Evolutionary conservation across 2,888 invertebrate genomes (phyloP).

Genomic region (Melinopterus prodromus): DNA sequence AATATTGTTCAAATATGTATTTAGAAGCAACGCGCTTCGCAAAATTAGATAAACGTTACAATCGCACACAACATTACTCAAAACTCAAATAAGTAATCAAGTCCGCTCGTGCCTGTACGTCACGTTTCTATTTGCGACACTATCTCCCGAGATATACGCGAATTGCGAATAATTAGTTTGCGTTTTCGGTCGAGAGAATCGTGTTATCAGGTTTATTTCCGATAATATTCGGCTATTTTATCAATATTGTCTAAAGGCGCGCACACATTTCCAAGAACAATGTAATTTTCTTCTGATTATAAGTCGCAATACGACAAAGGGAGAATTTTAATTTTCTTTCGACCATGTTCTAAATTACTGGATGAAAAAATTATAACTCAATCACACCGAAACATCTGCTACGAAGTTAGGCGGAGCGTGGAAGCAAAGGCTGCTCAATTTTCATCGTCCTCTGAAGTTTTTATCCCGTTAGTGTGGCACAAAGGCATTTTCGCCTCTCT

Average conservation of each 20-base stretch:
- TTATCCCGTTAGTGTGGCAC: background rate
- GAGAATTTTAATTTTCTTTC: background rate
- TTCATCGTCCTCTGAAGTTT: background rate
- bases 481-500: background rate
- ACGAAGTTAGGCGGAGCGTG: too few species aligned
- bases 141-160: background rate
- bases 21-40: background rate
- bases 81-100: background rate
- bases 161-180: background rate
- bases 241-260: too few species aligned
- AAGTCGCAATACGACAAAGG: background rate
- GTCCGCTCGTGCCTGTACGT: background rate
- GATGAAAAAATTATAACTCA: constrained; percentile 4
- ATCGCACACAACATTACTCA: background rate
- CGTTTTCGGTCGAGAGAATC: background rate
- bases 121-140: background rate
- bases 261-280: too few species aligned
- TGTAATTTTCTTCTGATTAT: too few species aligned
- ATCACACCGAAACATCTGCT: background rate
- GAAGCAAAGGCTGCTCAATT: too few species aligned
- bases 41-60: background rate
- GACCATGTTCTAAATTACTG: background rate
- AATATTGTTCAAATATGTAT: background rate
- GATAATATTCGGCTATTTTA: background rate
- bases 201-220: background rate